Evolutionary conservation across 2,113 vertebrate species (phyloP).

Genomic region (Grammomys dolichurus): DNA sequence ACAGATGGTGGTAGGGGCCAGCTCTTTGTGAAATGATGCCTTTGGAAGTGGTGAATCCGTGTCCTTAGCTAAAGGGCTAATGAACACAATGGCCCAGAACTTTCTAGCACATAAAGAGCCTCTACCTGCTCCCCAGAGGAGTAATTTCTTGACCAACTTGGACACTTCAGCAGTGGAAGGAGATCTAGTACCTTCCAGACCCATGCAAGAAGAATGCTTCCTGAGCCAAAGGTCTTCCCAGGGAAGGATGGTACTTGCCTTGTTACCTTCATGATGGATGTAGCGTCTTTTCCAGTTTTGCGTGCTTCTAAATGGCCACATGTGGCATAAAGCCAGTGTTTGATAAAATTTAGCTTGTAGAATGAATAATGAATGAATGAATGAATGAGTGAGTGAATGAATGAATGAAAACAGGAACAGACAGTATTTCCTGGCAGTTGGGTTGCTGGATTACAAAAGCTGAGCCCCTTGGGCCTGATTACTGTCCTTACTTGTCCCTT

Average conservation of each 20-base stretch:
- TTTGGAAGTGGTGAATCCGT: neutral
- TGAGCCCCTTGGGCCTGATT: neutral
- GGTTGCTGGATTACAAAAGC: neutral
- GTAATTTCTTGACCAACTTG: neutral
- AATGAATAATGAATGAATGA: neutral
- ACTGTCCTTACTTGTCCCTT: neutral
- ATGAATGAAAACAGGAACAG: neutral
- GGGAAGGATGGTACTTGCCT: neutral
- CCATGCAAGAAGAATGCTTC: neutral
- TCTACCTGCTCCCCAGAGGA: neutral
- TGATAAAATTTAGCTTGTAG: neutral
- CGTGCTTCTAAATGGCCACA: neutral
- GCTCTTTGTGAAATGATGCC: neutral
- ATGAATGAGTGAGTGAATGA: neutral
- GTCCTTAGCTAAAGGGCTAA: neutral
- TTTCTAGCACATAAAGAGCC: too few species aligned
- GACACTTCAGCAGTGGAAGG: neutral
- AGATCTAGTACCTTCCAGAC: neutral
- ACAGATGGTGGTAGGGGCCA: too few species aligned
- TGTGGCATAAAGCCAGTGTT: neutral
- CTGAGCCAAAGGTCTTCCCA: neutral
- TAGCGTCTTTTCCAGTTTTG: neutral
- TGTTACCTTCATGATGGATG: too few species aligned
- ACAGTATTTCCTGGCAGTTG: neutral
- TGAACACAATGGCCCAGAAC: neutral